Percentiles rank a stretch among this genome's conserved stretches.
These are phyloP conservation scores for Brachypterus glaber DNA, from an alignment of 2,888 invertebrate species.

Conservation along the genomic window DNA sequence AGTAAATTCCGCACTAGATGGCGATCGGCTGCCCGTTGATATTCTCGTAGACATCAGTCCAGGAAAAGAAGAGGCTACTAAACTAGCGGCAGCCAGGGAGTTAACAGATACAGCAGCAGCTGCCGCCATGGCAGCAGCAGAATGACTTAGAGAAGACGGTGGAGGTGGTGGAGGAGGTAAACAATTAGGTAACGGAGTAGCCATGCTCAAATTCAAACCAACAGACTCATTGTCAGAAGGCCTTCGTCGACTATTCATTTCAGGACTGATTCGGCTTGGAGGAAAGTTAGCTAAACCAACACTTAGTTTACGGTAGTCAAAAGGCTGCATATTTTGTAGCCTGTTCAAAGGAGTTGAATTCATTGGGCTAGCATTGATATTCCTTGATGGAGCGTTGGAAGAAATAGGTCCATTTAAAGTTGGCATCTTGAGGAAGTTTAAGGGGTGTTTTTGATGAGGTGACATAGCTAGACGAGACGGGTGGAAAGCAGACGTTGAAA, in stretches of 20 bases:
- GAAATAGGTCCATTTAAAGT: conserved; percentile 45
- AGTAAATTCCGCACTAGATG: conserved; percentile 36
- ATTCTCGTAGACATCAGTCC: conserved; percentile 46
- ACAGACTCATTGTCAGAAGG: conserved; percentile 46
- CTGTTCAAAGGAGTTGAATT: conserved; percentile 70
- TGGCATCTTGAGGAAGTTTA: conserved; percentile 43
- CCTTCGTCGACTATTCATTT: conserved; percentile 39
- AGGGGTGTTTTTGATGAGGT: conserved; percentile 40
- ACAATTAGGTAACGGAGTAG: conserved; percentile 54
- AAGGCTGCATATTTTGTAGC: conserved; percentile 91
- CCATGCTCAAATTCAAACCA: conserved; percentile 52
- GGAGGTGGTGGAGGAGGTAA: conserved; percentile 50
- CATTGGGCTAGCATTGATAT: conserved; percentile 50
- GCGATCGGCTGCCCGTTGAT: conserved; percentile 46
- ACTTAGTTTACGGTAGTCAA: conserved; percentile 78
- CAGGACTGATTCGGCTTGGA: conserved; percentile 39
- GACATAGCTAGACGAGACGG: conserved; percentile 40
- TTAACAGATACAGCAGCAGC: conserved; percentile 43
- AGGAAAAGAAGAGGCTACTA: conserved; percentile 54
- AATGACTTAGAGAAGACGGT: conserved; percentile 51
- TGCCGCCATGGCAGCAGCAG: conserved; percentile 57
- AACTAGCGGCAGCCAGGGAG: conserved; percentile 46
- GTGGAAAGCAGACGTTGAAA: conserved; percentile 42
- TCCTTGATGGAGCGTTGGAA: conserved; percentile 53
- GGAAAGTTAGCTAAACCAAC: conserved; percentile 49